Percentiles rank a stretch among this genome's conserved stretches.
Conservation (phyloP, 2,797 vertebrate genomes). For the Euthynnus affinis region DNA sequence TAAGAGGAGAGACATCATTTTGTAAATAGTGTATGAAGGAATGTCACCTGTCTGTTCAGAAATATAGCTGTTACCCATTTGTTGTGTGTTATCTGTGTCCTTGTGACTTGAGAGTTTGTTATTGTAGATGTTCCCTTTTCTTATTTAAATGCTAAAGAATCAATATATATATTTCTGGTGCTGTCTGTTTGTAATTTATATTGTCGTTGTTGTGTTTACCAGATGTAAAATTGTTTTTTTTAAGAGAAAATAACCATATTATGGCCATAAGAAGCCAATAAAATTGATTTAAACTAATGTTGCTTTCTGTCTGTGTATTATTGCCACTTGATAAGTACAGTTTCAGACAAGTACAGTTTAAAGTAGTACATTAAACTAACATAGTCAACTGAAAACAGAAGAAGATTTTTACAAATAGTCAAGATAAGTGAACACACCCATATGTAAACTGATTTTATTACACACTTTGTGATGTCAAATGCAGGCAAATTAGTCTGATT, state of each 20-base stretch:
- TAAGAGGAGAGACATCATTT: constrained; percentile 54
- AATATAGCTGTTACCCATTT: constrained; percentile 53
- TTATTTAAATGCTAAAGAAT: constrained; percentile 85
- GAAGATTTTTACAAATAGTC: background rate
- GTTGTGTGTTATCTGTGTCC: constrained; percentile 54
- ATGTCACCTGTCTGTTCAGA: constrained; percentile 55
- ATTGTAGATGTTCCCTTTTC: constrained; percentile 60
- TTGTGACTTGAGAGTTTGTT: constrained; percentile 58
- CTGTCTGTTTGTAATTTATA: constrained; percentile 87
- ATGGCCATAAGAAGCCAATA: constrained; percentile 81
- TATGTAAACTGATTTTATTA: background rate
- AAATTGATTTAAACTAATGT: constrained; percentile 70
- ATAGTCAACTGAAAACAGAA: background rate
- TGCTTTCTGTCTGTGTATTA: constrained; percentile 30
- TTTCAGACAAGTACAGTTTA: background rate
- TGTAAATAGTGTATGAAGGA: constrained; percentile 70
- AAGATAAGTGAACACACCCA: background rate
- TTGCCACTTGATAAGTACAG: background rate
- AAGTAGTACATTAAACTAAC: background rate
- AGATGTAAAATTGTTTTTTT: constrained; percentile 64
- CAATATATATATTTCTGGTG: constrained; percentile 73
- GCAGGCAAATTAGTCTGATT: background rate
- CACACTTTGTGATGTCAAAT: background rate
- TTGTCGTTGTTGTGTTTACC: constrained; percentile 61
- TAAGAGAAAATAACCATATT: constrained; percentile 57